Evolutionary conservation across 2,113 vertebrate species (phyloP), one percentile per base, ranked within the genome.

Genomic region (Phyllostomus hastatus): DNA sequence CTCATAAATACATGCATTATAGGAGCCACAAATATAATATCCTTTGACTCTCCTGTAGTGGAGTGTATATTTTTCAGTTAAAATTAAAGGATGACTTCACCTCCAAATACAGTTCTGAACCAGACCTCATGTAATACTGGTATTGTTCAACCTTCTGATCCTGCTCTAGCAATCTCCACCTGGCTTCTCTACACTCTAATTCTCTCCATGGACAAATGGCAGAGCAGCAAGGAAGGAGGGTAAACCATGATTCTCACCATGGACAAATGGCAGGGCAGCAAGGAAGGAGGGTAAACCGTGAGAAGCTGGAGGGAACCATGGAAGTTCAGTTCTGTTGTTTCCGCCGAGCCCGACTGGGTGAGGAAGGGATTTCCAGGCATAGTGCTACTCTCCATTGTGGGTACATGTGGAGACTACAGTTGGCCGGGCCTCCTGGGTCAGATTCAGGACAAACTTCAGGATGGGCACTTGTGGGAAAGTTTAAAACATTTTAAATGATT

Each of bases 1-100:
- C 31, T 73, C 41, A 26, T 87, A 95, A 95, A 61, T 10, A 92
- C 24, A 28, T 90, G 24, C 14, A 76, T 84, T 88, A 81, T 3
- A 67, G 20, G 52, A 95, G 20, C 17, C 73, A 83, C 38, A 85
- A 43, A 92, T 85, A 38, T 66, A n/a, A 38, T 19, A 33, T 66
- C 43, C 70, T 72, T 57, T 82, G 54, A 31, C 35, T 94, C 12
- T 82, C 24, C 26, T 52, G 10, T 75, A 59, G n/a, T 70, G 28
- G 16, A 82, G 17, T 31, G 14, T 31, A 10, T 48, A 80, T 61
- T 81, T 84, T 85, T 88, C 52, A 78, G 26, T 80, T 90, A 81
- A 85, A 90, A 85, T 88, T 92, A 93, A 95, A 95, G 11, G 43
- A 66, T 33, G 72, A 59, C 3, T 93, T 86, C 7, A n/a, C 7